Conservation (phyloP, 2,888 invertebrate species). For the Ephialtes manifestator region DNA sequence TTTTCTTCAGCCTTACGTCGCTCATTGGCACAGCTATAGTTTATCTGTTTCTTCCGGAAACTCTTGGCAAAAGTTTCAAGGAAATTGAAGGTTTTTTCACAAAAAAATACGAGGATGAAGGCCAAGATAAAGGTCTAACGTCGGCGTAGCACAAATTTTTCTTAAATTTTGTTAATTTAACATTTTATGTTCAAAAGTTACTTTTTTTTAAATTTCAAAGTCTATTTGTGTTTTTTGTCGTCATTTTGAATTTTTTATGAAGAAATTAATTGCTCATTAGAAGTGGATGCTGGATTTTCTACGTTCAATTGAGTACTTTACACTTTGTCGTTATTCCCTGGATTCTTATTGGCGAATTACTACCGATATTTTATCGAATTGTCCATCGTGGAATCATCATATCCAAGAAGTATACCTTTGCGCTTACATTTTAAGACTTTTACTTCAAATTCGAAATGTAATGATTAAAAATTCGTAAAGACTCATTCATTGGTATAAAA, state of each 20-base stretch:
- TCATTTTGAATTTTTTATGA: no score
- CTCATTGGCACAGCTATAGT: constrained; percentile 86
- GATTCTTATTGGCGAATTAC: constrained; percentile 87
- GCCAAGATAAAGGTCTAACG: background rate
- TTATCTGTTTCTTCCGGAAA: constrained; percentile 88
- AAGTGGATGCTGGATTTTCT: constrained; percentile 86
- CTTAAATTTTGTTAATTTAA: background rate
- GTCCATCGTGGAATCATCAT: constrained; percentile 87
- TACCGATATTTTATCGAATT: constrained; percentile 87
- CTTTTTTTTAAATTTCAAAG: no score
- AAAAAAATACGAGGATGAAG: background rate
- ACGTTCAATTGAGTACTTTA: constrained; percentile 86
- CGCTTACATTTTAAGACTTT: no score
- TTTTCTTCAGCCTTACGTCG: constrained; percentile 86
- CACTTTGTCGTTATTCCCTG: constrained; percentile 86
- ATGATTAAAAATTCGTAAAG: background rate
- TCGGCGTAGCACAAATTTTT: background rate
- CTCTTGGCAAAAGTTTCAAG: constrained; percentile 87
- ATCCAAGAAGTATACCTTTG: constrained; percentile 54
- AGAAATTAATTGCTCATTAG: constrained; percentile 72
- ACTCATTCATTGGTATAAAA: background rate
- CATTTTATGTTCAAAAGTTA: no score
- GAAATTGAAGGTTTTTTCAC: constrained; percentile 87
- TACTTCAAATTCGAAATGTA: background rate
- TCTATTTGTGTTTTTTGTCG: no score